Evolutionary conservation across 2,797 vertebrate genomes (phyloP), one percentile per base, ranked within the genome.

Genomic region (Peromyscus melanophrys): DNA sequence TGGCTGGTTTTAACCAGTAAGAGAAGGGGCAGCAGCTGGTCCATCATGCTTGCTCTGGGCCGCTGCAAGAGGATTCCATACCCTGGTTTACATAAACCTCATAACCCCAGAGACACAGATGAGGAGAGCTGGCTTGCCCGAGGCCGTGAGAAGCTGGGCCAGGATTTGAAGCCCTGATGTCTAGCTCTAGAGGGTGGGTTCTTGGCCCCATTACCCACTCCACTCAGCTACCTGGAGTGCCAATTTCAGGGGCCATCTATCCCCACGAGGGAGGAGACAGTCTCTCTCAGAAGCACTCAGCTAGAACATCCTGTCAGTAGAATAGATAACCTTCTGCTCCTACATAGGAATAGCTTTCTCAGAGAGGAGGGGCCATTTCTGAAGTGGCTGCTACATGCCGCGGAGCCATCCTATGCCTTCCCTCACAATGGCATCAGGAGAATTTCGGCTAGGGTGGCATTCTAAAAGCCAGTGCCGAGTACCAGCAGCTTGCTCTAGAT

Each of bases 1-100:
- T 46, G 25, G 17, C 46, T 76, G 16, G 1, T 73, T 37, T 73
- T 31, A 14, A 76, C 12, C 0, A 0, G 0, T 75, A 37, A n/a
- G 37, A 63, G 61, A 78, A 76, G 71, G 11, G 31, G 7, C 8
- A 14, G n/a, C 19, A 1, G 37, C 78, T 29, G 23, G 61, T 19
- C 43, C 21, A 29, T 1, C 1, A 23, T 7, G 0, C 29, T 16
- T 19, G 23, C 89, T 86, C 85, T 11, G 55, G 11, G 43, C 69
- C 23, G 3, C 4, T 25, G 16, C 17, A 29, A 52, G 25, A 3
- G 13, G 76, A 46, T 34, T 46, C 88, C 6, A 1, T 1, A 13
- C 2, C 7, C 43, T 6, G 2, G 49, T 27, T 92, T 63, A 40
- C 6, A 3, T 1, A 40, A 40, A 0, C 81, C 77, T 82, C 46